Percentiles rank a stretch among this genome's conserved stretches.
These are phyloP conservation scores for Apomyelois bistriatella DNA, from an alignment of 2,888 invertebrate species.

Conservation along the genomic window DNA sequence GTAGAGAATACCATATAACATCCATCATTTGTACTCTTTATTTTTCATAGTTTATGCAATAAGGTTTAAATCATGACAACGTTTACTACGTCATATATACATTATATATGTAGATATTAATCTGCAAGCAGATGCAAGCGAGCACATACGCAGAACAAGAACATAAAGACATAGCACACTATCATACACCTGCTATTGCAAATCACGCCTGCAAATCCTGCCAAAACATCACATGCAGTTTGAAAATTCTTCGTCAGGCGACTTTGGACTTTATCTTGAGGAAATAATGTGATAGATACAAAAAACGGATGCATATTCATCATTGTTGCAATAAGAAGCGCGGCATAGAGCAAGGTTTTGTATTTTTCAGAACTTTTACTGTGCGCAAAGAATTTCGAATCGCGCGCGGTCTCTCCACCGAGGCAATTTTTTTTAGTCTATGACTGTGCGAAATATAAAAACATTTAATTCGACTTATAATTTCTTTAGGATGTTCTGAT, in stretches of 20 bases:
- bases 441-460: too few species aligned
- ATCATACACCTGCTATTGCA: conserved; percentile 62
- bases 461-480: too few species aligned
- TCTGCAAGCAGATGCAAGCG: conserved; percentile 20
- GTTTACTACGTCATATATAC: neutral
- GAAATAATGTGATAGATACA: conserved; percentile 13
- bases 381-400: too few species aligned
- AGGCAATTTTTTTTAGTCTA: neutral
- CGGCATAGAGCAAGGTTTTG: conserved; percentile 15
- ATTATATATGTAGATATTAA: neutral
- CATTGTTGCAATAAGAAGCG: conserved; percentile 20
- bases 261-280: conserved; percentile 18
- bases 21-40: too few species aligned
- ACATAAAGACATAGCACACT: conserved; percentile 50
- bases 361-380: neutral
- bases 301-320: conserved; percentile 11
- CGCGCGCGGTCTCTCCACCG: too few species aligned
- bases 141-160: conserved; percentile 19
- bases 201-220: conserved; percentile 56
- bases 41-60: too few species aligned
- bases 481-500: too few species aligned
- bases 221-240: neutral
- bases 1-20: too few species aligned
- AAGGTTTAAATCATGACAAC: neutral
- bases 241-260: neutral